These are phyloP conservation scores for Acanthiza pusilla DNA, from an alignment of 2,797 vertebrate genomes.

Conservation along the genomic window DNA sequence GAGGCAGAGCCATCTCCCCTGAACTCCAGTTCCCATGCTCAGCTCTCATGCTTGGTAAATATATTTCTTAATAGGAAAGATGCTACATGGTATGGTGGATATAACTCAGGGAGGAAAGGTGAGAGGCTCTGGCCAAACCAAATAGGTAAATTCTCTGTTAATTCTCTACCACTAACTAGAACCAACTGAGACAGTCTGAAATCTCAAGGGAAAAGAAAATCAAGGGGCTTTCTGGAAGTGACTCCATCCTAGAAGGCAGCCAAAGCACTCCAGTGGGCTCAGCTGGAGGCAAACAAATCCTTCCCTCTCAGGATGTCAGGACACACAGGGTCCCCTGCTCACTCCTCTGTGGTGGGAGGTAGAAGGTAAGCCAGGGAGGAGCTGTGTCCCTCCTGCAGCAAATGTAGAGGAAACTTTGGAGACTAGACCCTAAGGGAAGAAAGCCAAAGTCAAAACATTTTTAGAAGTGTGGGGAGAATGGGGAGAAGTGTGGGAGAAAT, in stretches of 20 bases:
- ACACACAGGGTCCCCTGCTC: neutral
- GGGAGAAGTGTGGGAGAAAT: neutral
- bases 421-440: neutral
- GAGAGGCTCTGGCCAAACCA: neutral
- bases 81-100: neutral
- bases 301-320: neutral
- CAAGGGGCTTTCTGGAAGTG: neutral
- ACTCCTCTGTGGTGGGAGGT: neutral
- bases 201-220: neutral
- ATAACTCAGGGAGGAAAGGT: neutral
- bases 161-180: neutral
- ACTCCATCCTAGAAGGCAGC: neutral
- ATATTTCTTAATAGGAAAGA: neutral
- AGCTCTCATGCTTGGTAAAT: neutral
- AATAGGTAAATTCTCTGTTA: neutral
- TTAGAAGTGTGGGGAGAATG: neutral
- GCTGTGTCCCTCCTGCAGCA: neutral
- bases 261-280: neutral
- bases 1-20: neutral
- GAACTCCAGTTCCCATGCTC: neutral
- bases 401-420: neutral
- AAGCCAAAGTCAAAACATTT: neutral
- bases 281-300: neutral
- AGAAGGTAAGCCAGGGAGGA: neutral
- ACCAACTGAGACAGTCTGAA: neutral